Conservation (phyloP, 2,888 invertebrate species). For the Andricus curvator region DNA sequence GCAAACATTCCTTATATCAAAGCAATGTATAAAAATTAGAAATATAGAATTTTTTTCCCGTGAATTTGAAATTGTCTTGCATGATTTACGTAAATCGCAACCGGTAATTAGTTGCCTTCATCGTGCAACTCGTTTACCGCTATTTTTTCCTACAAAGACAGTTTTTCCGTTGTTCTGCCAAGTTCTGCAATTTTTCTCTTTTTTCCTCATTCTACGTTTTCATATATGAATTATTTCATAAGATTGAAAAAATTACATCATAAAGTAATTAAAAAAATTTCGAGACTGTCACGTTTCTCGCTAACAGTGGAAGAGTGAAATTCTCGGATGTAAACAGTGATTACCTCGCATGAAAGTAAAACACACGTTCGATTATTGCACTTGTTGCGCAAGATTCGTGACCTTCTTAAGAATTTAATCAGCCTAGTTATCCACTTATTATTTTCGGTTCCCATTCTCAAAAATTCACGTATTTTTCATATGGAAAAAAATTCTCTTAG, state of each 20-base stretch:
- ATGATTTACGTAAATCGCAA: not conserved
- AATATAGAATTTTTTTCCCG: too few species aligned
- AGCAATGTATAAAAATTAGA: too few species aligned
- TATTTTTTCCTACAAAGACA: not conserved
- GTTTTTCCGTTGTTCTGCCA: not conserved
- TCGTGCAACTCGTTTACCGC: conserved; percentile 6
- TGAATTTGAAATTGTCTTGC: too few species aligned
- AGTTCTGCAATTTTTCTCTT: not conserved
- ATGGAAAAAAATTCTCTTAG: too few species aligned
- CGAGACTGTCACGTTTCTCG: not conserved
- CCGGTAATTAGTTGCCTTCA: not conserved
- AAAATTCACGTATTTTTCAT: too few species aligned
- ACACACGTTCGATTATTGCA: conserved; percentile 1
- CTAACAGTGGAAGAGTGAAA: not conserved
- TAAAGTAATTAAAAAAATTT: not conserved
- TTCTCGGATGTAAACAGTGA: conserved; percentile 4
- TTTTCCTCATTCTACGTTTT: not conserved
- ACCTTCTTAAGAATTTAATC: conserved; percentile 2
- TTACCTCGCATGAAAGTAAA: not conserved
- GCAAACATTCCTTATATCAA: too few species aligned
- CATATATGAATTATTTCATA: not conserved
- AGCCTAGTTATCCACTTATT: not conserved
- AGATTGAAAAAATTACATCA: not conserved
- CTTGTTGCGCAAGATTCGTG: not conserved
- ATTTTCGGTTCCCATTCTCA: not conserved